Evolutionary conservation across 2,888 invertebrate genomes (phyloP), one percentile per base, ranked within the genome.

Genomic region (Tetragonula carbonaria): DNA sequence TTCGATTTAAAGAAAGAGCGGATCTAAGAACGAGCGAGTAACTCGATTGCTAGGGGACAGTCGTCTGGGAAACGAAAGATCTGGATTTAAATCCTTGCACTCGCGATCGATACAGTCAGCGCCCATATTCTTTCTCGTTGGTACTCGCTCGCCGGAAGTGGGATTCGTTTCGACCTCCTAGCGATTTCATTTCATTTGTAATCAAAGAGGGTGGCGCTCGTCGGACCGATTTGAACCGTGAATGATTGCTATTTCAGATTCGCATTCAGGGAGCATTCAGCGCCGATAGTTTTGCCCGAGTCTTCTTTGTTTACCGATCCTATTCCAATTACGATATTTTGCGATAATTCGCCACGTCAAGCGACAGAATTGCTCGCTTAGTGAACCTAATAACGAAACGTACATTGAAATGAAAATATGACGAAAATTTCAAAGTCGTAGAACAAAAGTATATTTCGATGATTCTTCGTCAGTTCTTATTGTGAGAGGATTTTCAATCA

Each of bases 11-110:
- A 65, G 66, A 74, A 8, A 38, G 66, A 66, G 74, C 28, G 66
- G 33, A 74, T 74, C 66, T 74, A 74, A 66, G 38, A 38, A 66
- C 65, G 53, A 45, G 23, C 65, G 45, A 16, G 51, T 74, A 66
- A 53, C 74, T 74, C 66, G 66, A 74, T 67, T 67, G 66, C 66
- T 28, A 28, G 21, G 11, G 65, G 65, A 51, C 51, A 65, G 55
- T 66, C 74, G 53, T n/a, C 53, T 66, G 53, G 55, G n/a, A 55
- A 71, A 66, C 74, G 66, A 11, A 66, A 55, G 74, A 74, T 66
- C 66, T 38, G 66, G 66, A 53, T 66, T 71, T 57, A 71, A 71
- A 71, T 71, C 55, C 55, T 33, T 55, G 28, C 33, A 33, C 55
- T n/a, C 16, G 33, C 71, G 70, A 71, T 71, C 70, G 70, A 71